Percentiles rank a stretch among this genome's conserved stretches.
Conservation (phyloP, 2,888 invertebrate genomes). For the Exocentrus adspersus region DNA sequence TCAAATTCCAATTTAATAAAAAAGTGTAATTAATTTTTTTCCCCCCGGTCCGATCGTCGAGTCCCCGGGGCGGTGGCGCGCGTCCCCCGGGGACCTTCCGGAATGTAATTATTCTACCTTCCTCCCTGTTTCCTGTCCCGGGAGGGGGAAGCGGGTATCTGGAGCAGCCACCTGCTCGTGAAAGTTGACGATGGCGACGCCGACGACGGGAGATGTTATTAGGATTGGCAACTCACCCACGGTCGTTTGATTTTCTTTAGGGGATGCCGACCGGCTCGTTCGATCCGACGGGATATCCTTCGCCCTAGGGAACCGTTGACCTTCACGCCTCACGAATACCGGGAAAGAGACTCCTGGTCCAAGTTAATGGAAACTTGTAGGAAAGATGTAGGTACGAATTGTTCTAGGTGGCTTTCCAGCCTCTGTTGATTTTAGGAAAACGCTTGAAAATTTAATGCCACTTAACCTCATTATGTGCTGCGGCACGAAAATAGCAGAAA, state of each 20-base stretch:
- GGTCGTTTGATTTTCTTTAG: constrained; percentile 3
- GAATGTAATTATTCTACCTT: constrained; percentile 19
- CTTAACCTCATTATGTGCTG: too few species aligned
- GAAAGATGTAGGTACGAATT: too few species aligned
- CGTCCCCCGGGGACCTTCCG: not conserved
- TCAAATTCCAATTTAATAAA: constrained; percentile 25
- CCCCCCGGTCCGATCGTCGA: not conserved
- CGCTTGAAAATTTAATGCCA: too few species aligned
- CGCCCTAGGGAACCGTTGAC: not conserved
- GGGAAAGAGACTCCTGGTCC: too few species aligned
- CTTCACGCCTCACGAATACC: too few species aligned
- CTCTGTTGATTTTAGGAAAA: too few species aligned
- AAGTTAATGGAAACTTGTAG: too few species aligned
- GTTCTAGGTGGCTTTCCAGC: too few species aligned
- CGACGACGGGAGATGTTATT: too few species aligned
- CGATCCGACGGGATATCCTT: not conserved
- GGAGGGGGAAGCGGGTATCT: not conserved
- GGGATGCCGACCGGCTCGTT: not conserved
- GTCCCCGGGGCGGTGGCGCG: too few species aligned
- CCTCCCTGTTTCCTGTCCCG: constrained; percentile 5
- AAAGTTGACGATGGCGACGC: constrained; percentile 4
- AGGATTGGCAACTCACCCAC: not conserved
- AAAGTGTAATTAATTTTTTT: constrained; percentile 25
- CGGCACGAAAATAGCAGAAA: too few species aligned
- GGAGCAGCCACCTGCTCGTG: constrained; percentile 17